Evolutionary conservation across 2,888 invertebrate species (phyloP).

Genomic region (Tupiocoris notatus): DNA sequence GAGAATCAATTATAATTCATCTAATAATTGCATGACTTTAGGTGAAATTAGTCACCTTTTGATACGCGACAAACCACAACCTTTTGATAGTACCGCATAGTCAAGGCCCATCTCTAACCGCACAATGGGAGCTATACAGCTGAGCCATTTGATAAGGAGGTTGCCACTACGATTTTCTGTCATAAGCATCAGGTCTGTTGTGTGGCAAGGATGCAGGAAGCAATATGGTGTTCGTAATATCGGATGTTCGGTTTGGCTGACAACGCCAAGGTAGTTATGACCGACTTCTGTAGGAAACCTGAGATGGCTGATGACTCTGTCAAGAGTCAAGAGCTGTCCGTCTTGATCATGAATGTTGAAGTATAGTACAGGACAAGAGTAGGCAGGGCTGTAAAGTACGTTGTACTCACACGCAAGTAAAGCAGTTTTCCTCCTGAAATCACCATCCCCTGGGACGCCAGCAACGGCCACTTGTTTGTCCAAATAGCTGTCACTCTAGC

Average conservation of each 20-base stretch:
- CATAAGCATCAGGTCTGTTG: constrained; percentile 45
- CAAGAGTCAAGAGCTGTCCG: constrained; percentile 48
- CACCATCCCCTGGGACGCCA: too few species aligned
- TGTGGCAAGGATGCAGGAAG: constrained; percentile 51
- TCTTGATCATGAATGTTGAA: constrained; percentile 60
- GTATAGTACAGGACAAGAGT: constrained; percentile 54
- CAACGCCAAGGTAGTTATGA: constrained; percentile 60
- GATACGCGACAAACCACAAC: too few species aligned
- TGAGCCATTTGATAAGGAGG: constrained; percentile 50
- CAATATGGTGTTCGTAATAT: constrained; percentile 49
- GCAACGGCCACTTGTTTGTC: too few species aligned
- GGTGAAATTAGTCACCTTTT: too few species aligned
- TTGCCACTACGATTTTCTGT: constrained; percentile 41
- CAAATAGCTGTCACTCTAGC: too few species aligned
- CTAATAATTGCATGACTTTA: too few species aligned
- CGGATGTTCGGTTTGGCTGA: constrained; percentile 51
- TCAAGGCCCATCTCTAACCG: constrained; percentile 33
- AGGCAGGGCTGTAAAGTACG: constrained; percentile 51
- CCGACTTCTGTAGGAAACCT: constrained; percentile 61
- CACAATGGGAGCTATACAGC: constrained; percentile 45
- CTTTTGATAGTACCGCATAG: too few species aligned
- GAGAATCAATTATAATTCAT: too few species aligned
- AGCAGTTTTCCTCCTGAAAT: too few species aligned
- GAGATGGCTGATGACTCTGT: constrained; percentile 45
- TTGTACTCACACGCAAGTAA: constrained; percentile 53